Base-by-base conservation (phyloP, 1,140 invertebrate genomes). In the Tribolium castaneum region DNA sequence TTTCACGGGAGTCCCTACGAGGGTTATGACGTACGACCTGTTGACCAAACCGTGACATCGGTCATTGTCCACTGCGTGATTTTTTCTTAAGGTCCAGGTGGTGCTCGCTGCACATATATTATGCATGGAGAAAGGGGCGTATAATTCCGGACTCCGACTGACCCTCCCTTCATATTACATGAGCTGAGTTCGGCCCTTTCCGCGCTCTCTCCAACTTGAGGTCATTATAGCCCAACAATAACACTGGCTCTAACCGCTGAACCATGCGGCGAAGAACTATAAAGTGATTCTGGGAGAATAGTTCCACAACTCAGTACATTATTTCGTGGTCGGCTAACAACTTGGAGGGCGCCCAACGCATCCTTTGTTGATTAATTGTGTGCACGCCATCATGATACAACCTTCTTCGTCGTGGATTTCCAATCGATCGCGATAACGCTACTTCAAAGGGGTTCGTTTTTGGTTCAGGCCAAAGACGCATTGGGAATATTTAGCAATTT, bases 251-350 rank as follows among this genome's bases (percentile, higher is more conserved):
- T 78, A 75, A 77, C 79, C 72, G 54, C 70, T 39, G 76, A 77
- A 78, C 71, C 76, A 80, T 78, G 76, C 79, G 76, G 66, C 54
- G 74, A 80, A 80, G 78, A 80, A 80, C 76, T 80, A 80, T 80
- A 80, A 80, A 80, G 79, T 80, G 79, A 80, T 75, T 80, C 79
- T 75, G 76, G 76, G 76, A 71, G 76, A 80, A 80, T 80, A 80
- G 79, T 80, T 80, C 62, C 75, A 34, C 76, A 80, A 80, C 79
- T 78, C 59, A 78, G 79, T 80, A 78, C 79, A 80, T 80, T 80
- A 80, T 80, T 77, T 78, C 76, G 79, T 78, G 79, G 76, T 71
- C 49, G 70, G 71, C 54, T 78, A 75, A 66, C 52, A 77, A 75
- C 76, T 75, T 70, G 14, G 66, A 51, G 76, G 66, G 59, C 56